Conservation (phyloP, 2,888 invertebrate genomes). For the Camptogramma bilineatum region DNA sequence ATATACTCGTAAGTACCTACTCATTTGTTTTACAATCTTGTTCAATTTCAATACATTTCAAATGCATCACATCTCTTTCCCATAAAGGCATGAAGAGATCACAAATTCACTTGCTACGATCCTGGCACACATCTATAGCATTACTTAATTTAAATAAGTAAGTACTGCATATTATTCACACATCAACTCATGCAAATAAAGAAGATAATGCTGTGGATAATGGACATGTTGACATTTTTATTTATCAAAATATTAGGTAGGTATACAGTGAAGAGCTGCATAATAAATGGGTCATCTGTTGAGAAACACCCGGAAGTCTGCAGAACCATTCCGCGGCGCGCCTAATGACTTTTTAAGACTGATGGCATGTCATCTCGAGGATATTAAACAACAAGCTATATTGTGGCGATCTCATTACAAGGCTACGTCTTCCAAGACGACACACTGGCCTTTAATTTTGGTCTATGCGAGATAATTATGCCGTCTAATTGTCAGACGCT, state of each 20-base stretch:
- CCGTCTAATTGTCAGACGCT: constrained; percentile 62
- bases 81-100: too few relatives aligned
- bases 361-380: constrained; percentile 57
- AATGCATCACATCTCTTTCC: too few relatives aligned
- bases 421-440: constrained; percentile 48
- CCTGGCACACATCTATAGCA: too few relatives aligned
- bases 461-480: constrained; percentile 51
- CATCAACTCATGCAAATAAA: too few relatives aligned
- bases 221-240: background rate
- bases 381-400: constrained; percentile 51
- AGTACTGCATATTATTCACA: too few relatives aligned
- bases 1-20: too few relatives aligned
- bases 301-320: constrained; percentile 65
- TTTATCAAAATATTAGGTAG: background rate
- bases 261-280: constrained; percentile 8
- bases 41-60: too few relatives aligned
- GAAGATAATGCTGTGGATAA: too few relatives aligned
- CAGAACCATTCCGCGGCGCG: constrained; percentile 56
- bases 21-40: too few relatives aligned
- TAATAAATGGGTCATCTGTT: constrained; percentile 36
- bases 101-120: too few relatives aligned
- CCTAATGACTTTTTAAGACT: constrained; percentile 64
- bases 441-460: constrained; percentile 45
- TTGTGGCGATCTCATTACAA: constrained; percentile 50
- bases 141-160: too few relatives aligned